Base-by-base conservation (phyloP, 2,113 vertebrate genomes). In the Dipodomys merriami region DNA sequence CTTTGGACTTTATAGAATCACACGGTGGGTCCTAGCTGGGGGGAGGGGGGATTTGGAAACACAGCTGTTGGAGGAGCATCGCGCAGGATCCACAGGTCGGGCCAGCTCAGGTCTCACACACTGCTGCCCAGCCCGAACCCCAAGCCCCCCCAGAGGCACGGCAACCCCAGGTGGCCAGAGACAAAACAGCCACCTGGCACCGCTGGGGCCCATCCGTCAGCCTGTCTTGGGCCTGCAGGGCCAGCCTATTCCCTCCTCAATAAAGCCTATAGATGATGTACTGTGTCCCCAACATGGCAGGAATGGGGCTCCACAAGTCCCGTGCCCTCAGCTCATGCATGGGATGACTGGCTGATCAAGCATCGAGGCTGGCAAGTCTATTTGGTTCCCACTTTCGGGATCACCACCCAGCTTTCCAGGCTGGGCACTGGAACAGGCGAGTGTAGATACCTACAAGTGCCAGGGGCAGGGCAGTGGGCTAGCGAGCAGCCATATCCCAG, bases 401-500 rank as follows among this genome's bases (percentile, higher is more conserved):
- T n/a, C 49, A 2, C 27, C 15, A 23, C 46, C 57, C 1, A 18
- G 49, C 46, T 65, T 35, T 71, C 49, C 8, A 0, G 7, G 4
- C 18, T 12, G 27, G 0, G 10, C 0, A 0, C 23, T 13, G 29
- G 12, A 20, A 13, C 16, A 8, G 64, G 46, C 30, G 9, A 62
- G 19, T 5, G 13, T 35, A 18, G 44, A 65, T 25, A 39, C 27
- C 6, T 22, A 44, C 29, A 35, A 64, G 77, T 0, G 49, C 27
- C 3, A 1, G 9, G 18, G 0, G 1, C 23, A 64, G 53, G 15
- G 53, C 53, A 57, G 64, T 18, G 53, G 15, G 5, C 35, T 0
- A 22, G 18, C 39, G 27, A 2, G 2, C 35, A 39, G 33, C 18
- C 19, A 62, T 18, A 5, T 1, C 60, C 19, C 53, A 57, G 53